Conservation (phyloP, 2,113 vertebrate genomes). For the Sus scrofa region T2T-Sscrofa CM000816.6:14779001-14779500, state of each 20-base stretch:
- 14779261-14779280: background rate
- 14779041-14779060: background rate
- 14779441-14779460: background rate
- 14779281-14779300: background rate
- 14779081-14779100: background rate
- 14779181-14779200: background rate
- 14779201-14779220: background rate
- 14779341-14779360: background rate
- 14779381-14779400: background rate
- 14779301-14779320: background rate
- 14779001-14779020: background rate
- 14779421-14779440: slow-evolving; percentile 1
- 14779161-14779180: background rate
- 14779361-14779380: background rate
- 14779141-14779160: slow-evolving; percentile 7
- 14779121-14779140: background rate
- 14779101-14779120: background rate
- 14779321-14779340: background rate
- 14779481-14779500: no score
- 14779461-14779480: background rate
- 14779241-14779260: background rate
- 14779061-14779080: background rate
- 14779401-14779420: background rate
- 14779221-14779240: background rate
- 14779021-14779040: background rate